Conservation (phyloP, 2,113 vertebrate genomes). For the Megaceryle torquata region DNA sequence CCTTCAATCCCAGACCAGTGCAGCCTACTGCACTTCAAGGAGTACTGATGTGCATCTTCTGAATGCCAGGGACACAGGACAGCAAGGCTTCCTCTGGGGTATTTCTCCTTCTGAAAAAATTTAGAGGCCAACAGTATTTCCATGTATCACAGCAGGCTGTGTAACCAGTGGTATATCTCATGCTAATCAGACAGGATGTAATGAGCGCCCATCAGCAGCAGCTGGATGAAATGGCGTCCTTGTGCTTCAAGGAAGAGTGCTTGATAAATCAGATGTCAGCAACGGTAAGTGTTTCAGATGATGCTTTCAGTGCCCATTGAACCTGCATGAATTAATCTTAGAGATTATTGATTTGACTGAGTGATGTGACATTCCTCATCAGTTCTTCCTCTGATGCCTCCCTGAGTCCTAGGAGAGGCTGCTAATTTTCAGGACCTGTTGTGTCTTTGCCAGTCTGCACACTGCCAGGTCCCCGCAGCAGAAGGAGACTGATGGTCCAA, state of each 20-base stretch:
- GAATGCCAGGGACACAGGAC: neutral
- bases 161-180: neutral
- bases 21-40: neutral
- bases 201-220: slow-evolving; percentile 80
- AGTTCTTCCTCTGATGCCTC: neutral
- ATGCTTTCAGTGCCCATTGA: neutral
- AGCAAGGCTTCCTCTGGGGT: neutral
- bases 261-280: slow-evolving; percentile 77
- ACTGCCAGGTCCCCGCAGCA: neutral
- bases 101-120: neutral
- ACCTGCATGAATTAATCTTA: neutral
- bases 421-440: neutral
- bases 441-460: neutral
- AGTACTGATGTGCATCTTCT: neutral
- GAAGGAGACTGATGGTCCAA: neutral
- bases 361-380: neutral
- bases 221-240: slow-evolving; percentile 80
- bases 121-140: neutral
- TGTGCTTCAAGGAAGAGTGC: slow-evolving; percentile 78
- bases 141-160: neutral
- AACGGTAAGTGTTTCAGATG: slow-evolving; percentile 72
- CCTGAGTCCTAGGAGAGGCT: neutral
- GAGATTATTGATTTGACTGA: neutral
- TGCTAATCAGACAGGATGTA: slow-evolving; percentile 73
- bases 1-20: neutral